These are phyloP conservation scores for Onchidella celtica DNA, from an alignment of 2,888 invertebrate genomes.

Conservation along the genomic window DNA sequence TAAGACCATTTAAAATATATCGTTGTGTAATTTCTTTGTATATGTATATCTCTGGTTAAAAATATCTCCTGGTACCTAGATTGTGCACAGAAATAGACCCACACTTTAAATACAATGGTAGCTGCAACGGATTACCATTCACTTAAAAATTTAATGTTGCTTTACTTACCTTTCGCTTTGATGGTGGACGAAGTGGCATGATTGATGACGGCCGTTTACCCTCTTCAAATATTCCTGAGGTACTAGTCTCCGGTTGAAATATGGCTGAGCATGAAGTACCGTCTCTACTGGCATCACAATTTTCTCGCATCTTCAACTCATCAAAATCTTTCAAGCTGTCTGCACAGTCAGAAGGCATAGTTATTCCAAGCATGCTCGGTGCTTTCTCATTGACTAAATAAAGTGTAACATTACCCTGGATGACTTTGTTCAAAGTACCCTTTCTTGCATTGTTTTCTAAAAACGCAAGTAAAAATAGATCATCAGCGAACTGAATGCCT, in stretches of 20 bases:
- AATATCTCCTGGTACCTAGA: no score
- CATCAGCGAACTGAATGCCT: constrained; percentile 25
- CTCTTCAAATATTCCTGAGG: neutral
- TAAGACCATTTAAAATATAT: no score
- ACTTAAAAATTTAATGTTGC: no score
- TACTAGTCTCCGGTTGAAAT: neutral
- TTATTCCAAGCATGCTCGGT: neutral
- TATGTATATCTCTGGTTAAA: no score
- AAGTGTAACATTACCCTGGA: neutral
- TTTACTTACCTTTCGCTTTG: constrained; percentile 44
- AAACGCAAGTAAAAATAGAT: constrained; percentile 28
- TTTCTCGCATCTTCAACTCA: neutral
- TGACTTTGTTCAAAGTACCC: constrained; percentile 11
- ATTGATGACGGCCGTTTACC: neutral
- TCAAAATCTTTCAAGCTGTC: neutral
- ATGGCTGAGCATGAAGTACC: neutral
- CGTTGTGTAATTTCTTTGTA: no score
- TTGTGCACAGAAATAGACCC: no score
- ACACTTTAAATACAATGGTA: no score
- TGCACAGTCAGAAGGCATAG: neutral
- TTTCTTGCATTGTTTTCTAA: constrained; percentile 25
- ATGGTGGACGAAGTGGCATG: constrained; percentile 43
- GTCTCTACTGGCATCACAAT: neutral
- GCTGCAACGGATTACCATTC: no score
- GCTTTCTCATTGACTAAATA: constrained; percentile 23